These are phyloP conservation scores for Lucifuga dentata DNA, from an alignment of 2,113 vertebrate genomes.

Conservation along the genomic window DNA sequence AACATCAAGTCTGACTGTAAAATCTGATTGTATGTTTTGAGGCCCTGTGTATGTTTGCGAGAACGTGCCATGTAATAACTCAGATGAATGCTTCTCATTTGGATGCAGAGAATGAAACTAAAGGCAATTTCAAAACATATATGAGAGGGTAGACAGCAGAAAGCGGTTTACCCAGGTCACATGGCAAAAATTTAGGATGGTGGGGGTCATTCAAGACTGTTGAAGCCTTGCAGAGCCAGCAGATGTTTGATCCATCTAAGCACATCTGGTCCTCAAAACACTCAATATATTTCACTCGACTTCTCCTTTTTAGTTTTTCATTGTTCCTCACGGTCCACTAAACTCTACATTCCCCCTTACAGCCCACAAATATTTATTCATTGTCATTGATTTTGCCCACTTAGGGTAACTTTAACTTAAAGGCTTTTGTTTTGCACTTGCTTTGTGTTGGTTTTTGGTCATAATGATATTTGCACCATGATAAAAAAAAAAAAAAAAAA, in stretches of 20 bases:
- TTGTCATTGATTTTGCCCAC: slow-evolving; percentile 40
- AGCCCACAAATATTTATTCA: slow-evolving; percentile 65
- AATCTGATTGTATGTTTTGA: slow-evolving; percentile 4
- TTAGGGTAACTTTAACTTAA: slow-evolving; percentile 24
- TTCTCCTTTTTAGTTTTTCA: slow-evolving; percentile 73
- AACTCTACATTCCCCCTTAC: slow-evolving; percentile 61
- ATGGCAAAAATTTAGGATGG: slow-evolving; percentile 30
- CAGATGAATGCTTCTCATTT: slow-evolving; percentile 19
- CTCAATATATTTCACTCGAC: slow-evolving; percentile 73
- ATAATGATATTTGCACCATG: slow-evolving; percentile 13
- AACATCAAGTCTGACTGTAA: slow-evolving; percentile 18
- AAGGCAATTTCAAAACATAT: slow-evolving; percentile 16
- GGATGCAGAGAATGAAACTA: neutral
- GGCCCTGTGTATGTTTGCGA: slow-evolving; percentile 9
- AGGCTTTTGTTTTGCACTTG: slow-evolving; percentile 20
- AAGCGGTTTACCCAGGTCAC: slow-evolving; percentile 41
- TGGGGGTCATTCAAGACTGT: slow-evolving; percentile 64
- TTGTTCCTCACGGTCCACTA: slow-evolving; percentile 76
- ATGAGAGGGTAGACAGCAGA: slow-evolving; percentile 28
- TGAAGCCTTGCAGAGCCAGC: slow-evolving; percentile 62
- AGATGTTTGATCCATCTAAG: slow-evolving; percentile 77
- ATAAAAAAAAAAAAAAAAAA: too few relatives aligned
- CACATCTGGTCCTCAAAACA: slow-evolving; percentile 77
- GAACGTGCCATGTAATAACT: slow-evolving; percentile 7
- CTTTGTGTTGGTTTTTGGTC: slow-evolving; percentile 17